These are phyloP conservation scores for Callaeas wilsoni DNA, from an alignment of 2,113 vertebrate genomes.

Conservation along the genomic window DNA sequence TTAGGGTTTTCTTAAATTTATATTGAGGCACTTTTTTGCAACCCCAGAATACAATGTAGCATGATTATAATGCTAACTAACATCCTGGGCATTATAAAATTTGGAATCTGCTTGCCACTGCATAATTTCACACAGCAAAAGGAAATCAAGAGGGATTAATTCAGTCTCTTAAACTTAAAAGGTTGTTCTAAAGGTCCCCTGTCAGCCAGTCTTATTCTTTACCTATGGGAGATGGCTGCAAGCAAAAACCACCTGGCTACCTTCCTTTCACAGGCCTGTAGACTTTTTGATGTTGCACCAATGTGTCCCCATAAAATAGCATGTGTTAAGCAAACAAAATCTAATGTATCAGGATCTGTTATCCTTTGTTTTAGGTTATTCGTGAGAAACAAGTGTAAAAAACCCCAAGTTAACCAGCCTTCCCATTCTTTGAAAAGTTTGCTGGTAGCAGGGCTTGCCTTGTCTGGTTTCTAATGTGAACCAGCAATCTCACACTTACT, in stretches of 20 bases:
- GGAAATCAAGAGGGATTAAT: not conserved
- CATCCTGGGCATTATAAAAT: constrained; percentile 18
- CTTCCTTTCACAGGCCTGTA: not conserved
- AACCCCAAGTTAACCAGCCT: fast-evolving
- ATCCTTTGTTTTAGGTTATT: not conserved
- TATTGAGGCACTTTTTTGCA: not conserved
- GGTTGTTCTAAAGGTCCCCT: not conserved
- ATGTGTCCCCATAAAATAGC: not conserved
- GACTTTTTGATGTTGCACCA: not conserved
- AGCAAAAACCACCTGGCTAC: not conserved
- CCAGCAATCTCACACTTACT: not conserved
- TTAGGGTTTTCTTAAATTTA: not conserved
- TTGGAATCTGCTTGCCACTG: not conserved
- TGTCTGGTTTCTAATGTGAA: not conserved
- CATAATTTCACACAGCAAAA: not conserved
- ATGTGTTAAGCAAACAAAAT: not conserved
- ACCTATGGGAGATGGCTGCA: not conserved
- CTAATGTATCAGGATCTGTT: not conserved
- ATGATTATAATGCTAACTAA: not conserved
- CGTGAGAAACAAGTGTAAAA: not conserved
- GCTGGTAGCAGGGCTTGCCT: not conserved
- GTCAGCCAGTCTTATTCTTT: not conserved
- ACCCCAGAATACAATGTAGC: not conserved
- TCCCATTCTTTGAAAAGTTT: not conserved
- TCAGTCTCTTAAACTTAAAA: not conserved